These are phyloP conservation scores for Agonum fuliginosum DNA, from an alignment of 2,888 invertebrate species.

Conservation along the genomic window DNA sequence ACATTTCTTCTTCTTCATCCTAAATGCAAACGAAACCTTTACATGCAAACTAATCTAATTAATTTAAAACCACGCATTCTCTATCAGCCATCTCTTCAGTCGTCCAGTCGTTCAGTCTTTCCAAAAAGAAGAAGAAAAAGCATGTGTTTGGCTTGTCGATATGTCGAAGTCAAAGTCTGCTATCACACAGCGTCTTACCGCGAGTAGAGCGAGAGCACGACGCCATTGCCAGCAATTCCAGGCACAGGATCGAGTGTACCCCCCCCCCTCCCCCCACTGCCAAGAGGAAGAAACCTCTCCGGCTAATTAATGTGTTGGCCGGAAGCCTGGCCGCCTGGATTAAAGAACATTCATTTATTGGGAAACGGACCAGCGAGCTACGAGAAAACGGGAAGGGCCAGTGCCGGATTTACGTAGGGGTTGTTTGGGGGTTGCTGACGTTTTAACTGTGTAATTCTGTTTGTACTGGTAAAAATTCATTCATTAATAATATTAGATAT, in stretches of 20 bases:
- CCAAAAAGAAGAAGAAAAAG: background rate
- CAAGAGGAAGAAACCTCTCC: slow-evolving; percentile 32
- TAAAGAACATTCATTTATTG: slow-evolving; percentile 54
- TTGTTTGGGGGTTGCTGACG: too few relatives aligned
- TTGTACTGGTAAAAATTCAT: too few relatives aligned
- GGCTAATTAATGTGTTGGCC: slow-evolving; percentile 52
- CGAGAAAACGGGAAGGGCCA: background rate
- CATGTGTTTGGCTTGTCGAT: slow-evolving; percentile 17
- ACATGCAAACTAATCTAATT: background rate
- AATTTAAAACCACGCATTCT: slow-evolving; percentile 8
- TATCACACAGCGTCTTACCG: slow-evolving; percentile 1
- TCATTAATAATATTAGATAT: too few relatives aligned
- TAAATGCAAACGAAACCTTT: background rate
- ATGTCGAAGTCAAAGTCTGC: slow-evolving; percentile 14
- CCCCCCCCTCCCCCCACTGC: background rate
- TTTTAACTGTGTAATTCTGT: too few relatives aligned
- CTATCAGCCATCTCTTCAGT: background rate
- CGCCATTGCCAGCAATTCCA: slow-evolving; percentile 26
- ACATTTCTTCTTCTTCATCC: too few relatives aligned
- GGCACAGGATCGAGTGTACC: background rate
- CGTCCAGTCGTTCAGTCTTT: too few relatives aligned
- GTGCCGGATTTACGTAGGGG: too few relatives aligned
- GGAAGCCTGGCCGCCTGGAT: slow-evolving; percentile 25
- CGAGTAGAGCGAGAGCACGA: too few relatives aligned
- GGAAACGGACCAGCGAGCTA: slow-evolving; percentile 11